A percentile compares a stretch with the other conserved stretches of the same genome.
Conservation (phyloP, 2,797 vertebrate genomes). For the Oophaga sylvatica region DNA sequence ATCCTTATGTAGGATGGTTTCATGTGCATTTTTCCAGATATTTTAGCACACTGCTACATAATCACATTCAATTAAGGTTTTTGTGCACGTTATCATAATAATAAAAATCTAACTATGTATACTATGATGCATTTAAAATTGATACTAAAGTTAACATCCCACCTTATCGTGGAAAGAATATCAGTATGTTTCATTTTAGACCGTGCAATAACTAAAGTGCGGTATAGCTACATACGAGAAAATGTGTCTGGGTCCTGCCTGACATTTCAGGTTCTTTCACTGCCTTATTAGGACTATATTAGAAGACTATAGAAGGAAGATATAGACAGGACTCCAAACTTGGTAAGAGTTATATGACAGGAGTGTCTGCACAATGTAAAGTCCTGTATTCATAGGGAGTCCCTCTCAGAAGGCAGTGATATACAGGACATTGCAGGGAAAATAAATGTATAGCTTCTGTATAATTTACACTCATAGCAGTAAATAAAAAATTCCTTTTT, state of each 20-base stretch:
- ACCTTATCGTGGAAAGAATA: neutral
- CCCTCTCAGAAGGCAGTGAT: neutral
- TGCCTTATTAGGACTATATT: constrained; percentile 43
- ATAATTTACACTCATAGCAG: neutral
- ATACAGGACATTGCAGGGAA: neutral
- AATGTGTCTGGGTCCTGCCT: constrained; percentile 5
- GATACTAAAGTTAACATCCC: neutral
- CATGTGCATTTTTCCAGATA: neutral
- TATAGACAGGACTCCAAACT: constrained; percentile 34
- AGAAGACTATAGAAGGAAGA: constrained; percentile 11
- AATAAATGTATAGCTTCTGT: neutral
- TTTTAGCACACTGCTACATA: neutral
- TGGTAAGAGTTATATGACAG: constrained; percentile 20
- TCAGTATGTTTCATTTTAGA: neutral
- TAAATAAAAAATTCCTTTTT: no score
- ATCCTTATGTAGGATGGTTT: neutral
- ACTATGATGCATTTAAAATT: neutral
- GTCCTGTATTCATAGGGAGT: neutral
- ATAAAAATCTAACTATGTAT: neutral
- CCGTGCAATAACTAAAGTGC: neutral
- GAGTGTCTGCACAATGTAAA: constrained; percentile 34
- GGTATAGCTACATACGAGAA: neutral
- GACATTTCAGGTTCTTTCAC: neutral
- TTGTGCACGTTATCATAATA: neutral
- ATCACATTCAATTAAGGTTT: neutral